A percentile compares a stretch with the other conserved stretches of the same genome.
Evolutionary conservation across 2,888 invertebrate genomes (phyloP).

Genomic region (Diachrysia chrysitis): DNA sequence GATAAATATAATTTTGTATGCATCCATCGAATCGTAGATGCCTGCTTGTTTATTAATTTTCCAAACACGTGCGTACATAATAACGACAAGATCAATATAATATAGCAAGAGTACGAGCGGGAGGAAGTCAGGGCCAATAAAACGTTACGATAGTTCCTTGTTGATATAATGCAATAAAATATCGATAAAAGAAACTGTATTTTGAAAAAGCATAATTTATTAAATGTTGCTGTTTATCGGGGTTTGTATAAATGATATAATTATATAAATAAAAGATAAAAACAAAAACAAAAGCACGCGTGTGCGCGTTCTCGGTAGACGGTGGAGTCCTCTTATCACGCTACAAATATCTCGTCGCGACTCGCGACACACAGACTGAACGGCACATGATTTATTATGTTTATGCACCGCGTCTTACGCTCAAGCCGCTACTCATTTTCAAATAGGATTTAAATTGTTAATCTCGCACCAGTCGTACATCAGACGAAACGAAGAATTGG

Average conservation of each 20-base stretch:
- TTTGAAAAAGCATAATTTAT: neutral
- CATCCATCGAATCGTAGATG: constrained; percentile 27
- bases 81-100: constrained; percentile 64
- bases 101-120: constrained; percentile 54
- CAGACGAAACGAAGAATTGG: constrained; percentile 73
- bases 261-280: constrained; percentile 9
- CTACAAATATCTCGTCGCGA: constrained; percentile 69
- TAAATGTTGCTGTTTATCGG: neutral
- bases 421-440: constrained; percentile 62
- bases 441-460: constrained; percentile 74
- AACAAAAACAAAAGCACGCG: constrained; percentile 31
- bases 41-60: constrained; percentile 59
- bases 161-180: constrained; percentile 30
- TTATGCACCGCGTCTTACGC: constrained; percentile 67
- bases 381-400: constrained; percentile 78
- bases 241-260: neutral
- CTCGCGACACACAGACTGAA: constrained; percentile 66
- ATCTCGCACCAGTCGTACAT: constrained; percentile 73
- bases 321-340: constrained; percentile 65
- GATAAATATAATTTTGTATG: constrained; percentile 32
- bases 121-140: constrained; percentile 66
- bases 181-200: constrained; percentile 25
- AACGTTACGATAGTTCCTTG: constrained; percentile 63
- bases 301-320: constrained; percentile 17
- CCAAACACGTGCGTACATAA: constrained; percentile 65